These are phyloP conservation scores for Ormyrus nitidulus DNA, from an alignment of 2,888 invertebrate species.

Conservation along the genomic window DNA sequence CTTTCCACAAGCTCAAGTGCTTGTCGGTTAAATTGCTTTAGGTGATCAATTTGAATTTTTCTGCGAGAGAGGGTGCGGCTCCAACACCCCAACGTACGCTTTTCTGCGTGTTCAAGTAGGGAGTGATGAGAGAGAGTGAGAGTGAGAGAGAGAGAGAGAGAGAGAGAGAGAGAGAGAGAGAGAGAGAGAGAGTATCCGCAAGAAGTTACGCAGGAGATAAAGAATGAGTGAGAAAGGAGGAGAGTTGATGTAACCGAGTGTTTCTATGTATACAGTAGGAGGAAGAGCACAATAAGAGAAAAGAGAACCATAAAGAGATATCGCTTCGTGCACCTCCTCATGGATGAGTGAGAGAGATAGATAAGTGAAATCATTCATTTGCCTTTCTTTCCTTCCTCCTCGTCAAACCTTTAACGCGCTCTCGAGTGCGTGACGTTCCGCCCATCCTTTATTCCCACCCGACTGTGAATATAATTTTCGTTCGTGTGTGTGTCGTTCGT, in stretches of 20 bases:
- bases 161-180: not conserved
- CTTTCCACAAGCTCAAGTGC: too few relatives aligned
- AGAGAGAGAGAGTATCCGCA: not conserved
- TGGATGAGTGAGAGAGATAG: not conserved
- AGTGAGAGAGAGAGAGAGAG: not conserved
- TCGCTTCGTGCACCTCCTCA: conserved; percentile 35
- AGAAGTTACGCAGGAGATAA: not conserved
- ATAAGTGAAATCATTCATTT: conserved; percentile 43
- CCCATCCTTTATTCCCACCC: too few relatives aligned
- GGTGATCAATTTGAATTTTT: too few relatives aligned
- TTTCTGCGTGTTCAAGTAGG: conserved; percentile 38
- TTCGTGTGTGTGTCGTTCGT: too few relatives aligned
- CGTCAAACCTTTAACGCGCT: not conserved
- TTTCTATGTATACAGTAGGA: not conserved
- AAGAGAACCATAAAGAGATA: conserved; percentile 41
- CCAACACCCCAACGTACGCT: not conserved
- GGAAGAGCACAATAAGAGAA: conserved; percentile 24
- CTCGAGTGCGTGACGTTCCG: not conserved
- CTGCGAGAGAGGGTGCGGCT: not conserved
- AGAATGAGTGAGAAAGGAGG: not conserved
- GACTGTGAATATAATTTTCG: too few relatives aligned
- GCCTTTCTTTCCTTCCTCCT: not conserved
- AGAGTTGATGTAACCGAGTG: not conserved
- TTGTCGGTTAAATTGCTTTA: too few relatives aligned
- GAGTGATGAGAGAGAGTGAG: conserved; percentile 14